phyloP scores from a whole-genome alignment of 2,888 invertebrate species.

The Pammene fasciana region DNA sequence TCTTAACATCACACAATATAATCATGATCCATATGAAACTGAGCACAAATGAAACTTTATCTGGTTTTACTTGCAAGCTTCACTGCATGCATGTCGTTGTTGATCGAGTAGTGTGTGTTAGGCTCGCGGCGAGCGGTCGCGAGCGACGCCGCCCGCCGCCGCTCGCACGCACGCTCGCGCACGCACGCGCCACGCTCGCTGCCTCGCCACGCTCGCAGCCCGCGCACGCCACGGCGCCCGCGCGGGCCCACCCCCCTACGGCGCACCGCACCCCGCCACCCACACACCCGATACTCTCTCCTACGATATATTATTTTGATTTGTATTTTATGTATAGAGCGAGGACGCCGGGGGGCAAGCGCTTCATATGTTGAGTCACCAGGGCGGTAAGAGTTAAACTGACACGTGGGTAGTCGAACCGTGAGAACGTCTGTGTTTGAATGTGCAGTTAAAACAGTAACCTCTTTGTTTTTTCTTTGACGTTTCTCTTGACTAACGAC shows the following conservation, averaged over 20 bases:
- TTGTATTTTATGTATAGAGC: conserved; percentile 90
- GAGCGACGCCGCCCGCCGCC: conserved; percentile 43
- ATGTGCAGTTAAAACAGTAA: conserved; percentile 80
- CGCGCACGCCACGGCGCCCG: conserved; percentile 47
- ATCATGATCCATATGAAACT: conserved; percentile 82
- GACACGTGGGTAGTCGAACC: conserved; percentile 81
- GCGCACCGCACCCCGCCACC: conserved; percentile 66
- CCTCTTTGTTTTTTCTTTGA: conserved; percentile 83
- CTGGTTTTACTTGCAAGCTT: conserved; percentile 84
- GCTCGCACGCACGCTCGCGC: conserved; percentile 45
- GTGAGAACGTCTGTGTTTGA: conserved; percentile 84
- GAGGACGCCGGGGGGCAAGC: conserved; percentile 96
- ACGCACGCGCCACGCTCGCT: conserved; percentile 37
- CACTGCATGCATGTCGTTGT: conserved; percentile 82
- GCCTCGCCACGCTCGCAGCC: conserved; percentile 39
- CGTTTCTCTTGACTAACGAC: conserved; percentile 83
- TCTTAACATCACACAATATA: conserved; percentile 82
- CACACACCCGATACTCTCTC: conserved; percentile 80
- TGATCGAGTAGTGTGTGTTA: conserved; percentile 76
- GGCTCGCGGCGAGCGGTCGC: conserved; percentile 53
- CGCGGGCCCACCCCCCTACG: conserved; percentile 51
- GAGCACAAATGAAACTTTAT: conserved; percentile 82
- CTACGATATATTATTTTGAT: conserved; percentile 83
- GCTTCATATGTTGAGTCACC: conserved; percentile 93
- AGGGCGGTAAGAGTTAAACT: conserved; percentile 94